A percentile compares a stretch with the other conserved stretches of the same genome.
These are phyloP conservation scores for Oplegnathus fasciatus DNA, from an alignment of 2,113 vertebrate genomes.

Conservation along the genomic window DNA sequence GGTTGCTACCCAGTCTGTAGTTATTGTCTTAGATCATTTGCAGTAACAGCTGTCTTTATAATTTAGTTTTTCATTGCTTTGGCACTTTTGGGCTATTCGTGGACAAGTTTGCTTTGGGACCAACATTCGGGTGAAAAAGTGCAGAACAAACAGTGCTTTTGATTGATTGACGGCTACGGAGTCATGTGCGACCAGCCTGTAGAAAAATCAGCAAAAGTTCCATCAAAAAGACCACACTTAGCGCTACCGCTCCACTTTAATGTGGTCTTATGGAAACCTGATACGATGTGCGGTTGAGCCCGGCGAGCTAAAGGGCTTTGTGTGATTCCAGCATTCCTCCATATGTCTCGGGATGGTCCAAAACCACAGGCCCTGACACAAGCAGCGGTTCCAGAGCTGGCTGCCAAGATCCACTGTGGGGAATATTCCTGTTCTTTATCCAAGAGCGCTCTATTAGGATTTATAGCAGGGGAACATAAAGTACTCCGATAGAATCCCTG, in stretches of 20 bases:
- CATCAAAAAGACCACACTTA: slow-evolving; percentile 80
- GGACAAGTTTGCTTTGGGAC: slow-evolving; percentile 73
- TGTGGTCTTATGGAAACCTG: slow-evolving; percentile 80
- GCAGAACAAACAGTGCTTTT: slow-evolving; percentile 66
- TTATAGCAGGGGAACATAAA: slow-evolving; percentile 79
- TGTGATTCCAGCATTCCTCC: slow-evolving; percentile 79
- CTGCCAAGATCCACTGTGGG: slow-evolving; percentile 81
- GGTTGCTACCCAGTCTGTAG: slow-evolving; percentile 58
- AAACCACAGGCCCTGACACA: slow-evolving; percentile 80
- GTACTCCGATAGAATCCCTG: slow-evolving; percentile 65
- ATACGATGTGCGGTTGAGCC: slow-evolving; percentile 73
- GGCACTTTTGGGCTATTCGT: slow-evolving; percentile 60
- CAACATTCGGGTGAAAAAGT: slow-evolving; percentile 48
- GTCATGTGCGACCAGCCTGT: slow-evolving; percentile 58
- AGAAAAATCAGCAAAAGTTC: slow-evolving; percentile 73
- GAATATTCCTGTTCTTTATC: slow-evolving; percentile 79
- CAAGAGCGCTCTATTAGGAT: slow-evolving; percentile 78
- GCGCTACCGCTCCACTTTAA: slow-evolving; percentile 75
- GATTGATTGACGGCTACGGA: slow-evolving; percentile 75
- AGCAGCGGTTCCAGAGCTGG: slow-evolving; percentile 63
- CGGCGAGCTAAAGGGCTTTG: slow-evolving; percentile 77
- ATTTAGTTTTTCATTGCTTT: slow-evolving; percentile 73
- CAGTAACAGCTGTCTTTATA: slow-evolving; percentile 79
- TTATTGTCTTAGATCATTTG: slow-evolving; percentile 74
- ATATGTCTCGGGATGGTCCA: slow-evolving; percentile 74